Base-by-base conservation (phyloP, 2,888 invertebrate species). In the Molanna angustata region DNA sequence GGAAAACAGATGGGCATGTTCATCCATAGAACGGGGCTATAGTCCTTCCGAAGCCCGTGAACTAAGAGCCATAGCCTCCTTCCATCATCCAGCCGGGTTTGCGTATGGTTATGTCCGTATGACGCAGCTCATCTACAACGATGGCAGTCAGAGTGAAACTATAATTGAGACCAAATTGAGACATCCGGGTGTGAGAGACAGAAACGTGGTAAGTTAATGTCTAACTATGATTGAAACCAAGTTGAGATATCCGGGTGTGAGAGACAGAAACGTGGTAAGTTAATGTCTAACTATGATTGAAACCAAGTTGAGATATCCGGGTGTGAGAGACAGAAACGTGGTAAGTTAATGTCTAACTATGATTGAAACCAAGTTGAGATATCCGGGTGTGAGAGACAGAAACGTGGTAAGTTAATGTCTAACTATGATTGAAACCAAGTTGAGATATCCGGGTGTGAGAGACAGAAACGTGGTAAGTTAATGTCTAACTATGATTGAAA, bases 201-300 rank as follows among this genome's bases (percentile, higher is more conserved):
- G 88, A 16, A 94, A 94, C 69, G 68, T 85, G 66, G 90, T 90
- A 66, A 71, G 76, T 69, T n/a, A 85, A 64, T 93, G 94, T 65
- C 94, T 95, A 63, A 95, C 95, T 0, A 80, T 88, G 16, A 82
- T 96, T n/a, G 92, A 94, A 72, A 85, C 93, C 13, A 92, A 93
- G 64, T 69, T 96, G 46, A 73, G 88, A n/a, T 85, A 95, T 70
- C 92, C 94, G 0, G 94, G 94, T 1, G 83, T 83, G 61, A 80
- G 89, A 62, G 91, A 94, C 67, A 77, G 88, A 16, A 94, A 94
- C 69, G 68, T 85, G 66, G 90, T 90, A 66, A 71, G 76, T 69
- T 79, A 85, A 64, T 93, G 94, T 65, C 94, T 95, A 63, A 95
- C 95, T 0, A 80, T 88, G 16, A 82, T 96, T n/a, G 92, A 94